Evolutionary conservation across 2,888 invertebrate genomes (phyloP).

Genomic region (Thereva unica): DNA sequence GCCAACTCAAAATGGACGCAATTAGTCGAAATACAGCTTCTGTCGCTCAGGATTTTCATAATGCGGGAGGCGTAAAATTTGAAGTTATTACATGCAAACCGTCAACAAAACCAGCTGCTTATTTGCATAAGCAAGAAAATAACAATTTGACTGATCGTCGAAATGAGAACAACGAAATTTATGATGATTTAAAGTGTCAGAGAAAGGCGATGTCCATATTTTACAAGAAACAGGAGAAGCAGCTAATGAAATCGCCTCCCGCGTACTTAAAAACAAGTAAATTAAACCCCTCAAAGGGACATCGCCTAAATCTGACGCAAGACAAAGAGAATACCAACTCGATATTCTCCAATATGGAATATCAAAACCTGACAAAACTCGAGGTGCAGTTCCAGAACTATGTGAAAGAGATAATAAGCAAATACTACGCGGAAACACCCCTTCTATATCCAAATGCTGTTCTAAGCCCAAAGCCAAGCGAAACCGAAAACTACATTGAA

Average conservation of each 20-base stretch:
- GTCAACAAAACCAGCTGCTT: constrained; percentile 43
- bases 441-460: constrained; percentile 49
- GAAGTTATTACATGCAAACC: constrained; percentile 44
- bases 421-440: constrained; percentile 57
- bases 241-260: constrained; percentile 59
- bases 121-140: constrained; percentile 40
- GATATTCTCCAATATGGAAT: constrained; percentile 56
- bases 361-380: constrained; percentile 54
- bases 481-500: constrained; percentile 57
- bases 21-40: constrained; percentile 59
- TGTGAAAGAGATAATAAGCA: constrained; percentile 57
- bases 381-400: constrained; percentile 58
- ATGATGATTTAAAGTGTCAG: constrained; percentile 41
- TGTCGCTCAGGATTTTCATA: constrained; percentile 66
- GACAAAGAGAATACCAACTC: constrained; percentile 49
- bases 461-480: constrained; percentile 45
- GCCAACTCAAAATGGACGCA: constrained; percentile 59
- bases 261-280: constrained; percentile 53
- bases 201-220: constrained; percentile 53
- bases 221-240: constrained; percentile 49
- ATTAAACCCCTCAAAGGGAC: constrained; percentile 46
- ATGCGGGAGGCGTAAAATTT: constrained; percentile 64
- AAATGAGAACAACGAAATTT: constrained; percentile 42
- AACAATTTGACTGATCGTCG: constrained; percentile 46
- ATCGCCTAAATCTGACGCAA: constrained; percentile 43